A percentile compares a stretch with the other conserved stretches of the same genome.
These are phyloP conservation scores for Alligator mississippiensis DNA, from an alignment of 2,113 vertebrate species.

Conservation along the genomic window DNA sequence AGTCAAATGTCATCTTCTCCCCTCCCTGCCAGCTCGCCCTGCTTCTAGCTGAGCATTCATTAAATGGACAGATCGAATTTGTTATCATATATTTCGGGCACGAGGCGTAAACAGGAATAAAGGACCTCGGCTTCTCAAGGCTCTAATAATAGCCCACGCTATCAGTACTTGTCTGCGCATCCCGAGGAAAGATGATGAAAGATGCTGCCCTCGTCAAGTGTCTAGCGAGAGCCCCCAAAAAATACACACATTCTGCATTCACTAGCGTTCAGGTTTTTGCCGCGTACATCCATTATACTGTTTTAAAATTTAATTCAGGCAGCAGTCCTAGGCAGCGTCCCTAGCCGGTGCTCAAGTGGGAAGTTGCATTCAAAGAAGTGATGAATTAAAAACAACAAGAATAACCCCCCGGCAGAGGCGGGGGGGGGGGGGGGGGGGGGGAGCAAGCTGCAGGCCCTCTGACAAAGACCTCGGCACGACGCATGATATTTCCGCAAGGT, in stretches of 20 bases:
- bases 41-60: background rate
- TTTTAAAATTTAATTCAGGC: background rate
- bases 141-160: background rate
- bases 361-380: constrained; percentile 42
- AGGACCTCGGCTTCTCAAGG: background rate
- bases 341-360: background rate
- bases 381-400: constrained; percentile 24
- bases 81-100: background rate
- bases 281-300: background rate
- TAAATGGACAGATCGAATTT: background rate
- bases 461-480: constrained; percentile 3
- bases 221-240: background rate
- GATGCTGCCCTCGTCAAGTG: background rate
- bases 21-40: background rate
- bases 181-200: background rate
- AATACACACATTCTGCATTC: background rate
- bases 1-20: constrained; percentile 53
- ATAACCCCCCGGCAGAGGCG: constrained; percentile 2
- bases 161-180: background rate
- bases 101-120: constrained; percentile 36
- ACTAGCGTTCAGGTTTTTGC: constrained; percentile 5
- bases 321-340: background rate
- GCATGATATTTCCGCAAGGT: constrained; percentile 27
- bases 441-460: constrained; percentile 15
- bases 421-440: constrained; percentile 36